Conservation (phyloP, 2,888 invertebrate species). For the Drosophila atripex region DNA sequence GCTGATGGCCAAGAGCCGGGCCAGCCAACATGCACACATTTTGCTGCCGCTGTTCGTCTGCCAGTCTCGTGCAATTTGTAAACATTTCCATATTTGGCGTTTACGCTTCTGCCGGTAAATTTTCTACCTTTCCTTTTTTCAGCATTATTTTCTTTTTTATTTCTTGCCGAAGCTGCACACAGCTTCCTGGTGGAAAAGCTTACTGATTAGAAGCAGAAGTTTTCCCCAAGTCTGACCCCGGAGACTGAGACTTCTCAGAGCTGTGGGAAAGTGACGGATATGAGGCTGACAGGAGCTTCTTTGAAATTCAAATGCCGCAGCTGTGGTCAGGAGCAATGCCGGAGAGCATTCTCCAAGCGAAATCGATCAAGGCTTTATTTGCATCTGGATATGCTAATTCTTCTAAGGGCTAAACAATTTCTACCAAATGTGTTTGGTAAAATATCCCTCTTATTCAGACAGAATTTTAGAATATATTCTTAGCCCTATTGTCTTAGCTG, state of each 20-base stretch:
- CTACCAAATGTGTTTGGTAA: background rate
- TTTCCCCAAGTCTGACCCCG: constrained; percentile 31
- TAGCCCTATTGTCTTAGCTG: background rate
- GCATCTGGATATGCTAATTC: background rate
- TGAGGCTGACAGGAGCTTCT: constrained; percentile 32
- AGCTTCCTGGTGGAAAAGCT: constrained; percentile 41
- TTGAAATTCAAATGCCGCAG: constrained; percentile 9
- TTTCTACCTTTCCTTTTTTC: constrained; percentile 20
- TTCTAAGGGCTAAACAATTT: background rate
- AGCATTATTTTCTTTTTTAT: background rate
- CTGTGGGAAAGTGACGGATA: constrained; percentile 41
- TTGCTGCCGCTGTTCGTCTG: constrained; percentile 33
- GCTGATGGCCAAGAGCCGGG: constrained; percentile 19
- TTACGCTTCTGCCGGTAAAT: constrained; percentile 49
- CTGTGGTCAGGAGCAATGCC: background rate
- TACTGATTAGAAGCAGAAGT: constrained; percentile 39
- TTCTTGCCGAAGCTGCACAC: constrained; percentile 11
- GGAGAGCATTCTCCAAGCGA: background rate
- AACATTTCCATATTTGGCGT: constrained; percentile 81
- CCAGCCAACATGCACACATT: constrained; percentile 12
- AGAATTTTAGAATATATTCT: background rate
- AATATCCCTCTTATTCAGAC: background rate
- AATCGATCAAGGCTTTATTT: background rate
- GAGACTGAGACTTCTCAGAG: constrained; percentile 9
- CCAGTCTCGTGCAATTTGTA: constrained; percentile 78